phyloP scores from a whole-genome alignment of 2,113 vertebrate genomes.

The Machaerirhynchus nigripectus region DNA sequence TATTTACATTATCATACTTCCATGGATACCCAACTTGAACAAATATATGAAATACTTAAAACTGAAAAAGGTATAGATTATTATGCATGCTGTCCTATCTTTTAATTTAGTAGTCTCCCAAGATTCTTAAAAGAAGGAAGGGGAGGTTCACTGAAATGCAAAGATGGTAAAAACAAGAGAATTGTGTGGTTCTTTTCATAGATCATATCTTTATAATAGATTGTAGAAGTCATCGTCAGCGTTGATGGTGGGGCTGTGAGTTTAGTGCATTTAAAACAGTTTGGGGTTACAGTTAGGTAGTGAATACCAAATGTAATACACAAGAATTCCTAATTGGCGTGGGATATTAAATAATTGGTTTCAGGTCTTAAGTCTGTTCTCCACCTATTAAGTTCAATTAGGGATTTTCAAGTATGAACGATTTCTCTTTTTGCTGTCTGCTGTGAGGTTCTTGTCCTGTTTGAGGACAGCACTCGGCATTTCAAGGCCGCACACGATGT shows the following conservation, averaged over 20 bases:
- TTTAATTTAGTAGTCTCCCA: neutral
- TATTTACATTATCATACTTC: neutral
- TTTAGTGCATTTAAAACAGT: neutral
- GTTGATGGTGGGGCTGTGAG: neutral
- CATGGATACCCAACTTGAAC: neutral
- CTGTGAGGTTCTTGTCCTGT: neutral
- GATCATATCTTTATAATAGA: neutral
- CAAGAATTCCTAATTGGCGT: neutral
- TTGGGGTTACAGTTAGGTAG: neutral
- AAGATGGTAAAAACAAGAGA: neutral
- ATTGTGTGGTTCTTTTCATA: neutral
- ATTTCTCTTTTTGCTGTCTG: neutral
- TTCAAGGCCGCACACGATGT: neutral
- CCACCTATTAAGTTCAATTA: neutral
- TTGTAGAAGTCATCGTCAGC: neutral
- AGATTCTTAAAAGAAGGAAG: neutral
- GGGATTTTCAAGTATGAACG: neutral
- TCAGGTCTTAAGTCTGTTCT: neutral
- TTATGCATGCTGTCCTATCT: neutral
- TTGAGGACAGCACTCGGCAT: accelerated
- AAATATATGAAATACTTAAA: neutral
- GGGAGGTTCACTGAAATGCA: neutral
- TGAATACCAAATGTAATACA: neutral
- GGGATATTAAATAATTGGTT: neutral
- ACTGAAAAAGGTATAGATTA: neutral